A percentile compares a stretch with the other conserved stretches of the same genome.
phyloP scores from a whole-genome alignment of 1,140 invertebrate species.

The Euwallacea similis region DNA sequence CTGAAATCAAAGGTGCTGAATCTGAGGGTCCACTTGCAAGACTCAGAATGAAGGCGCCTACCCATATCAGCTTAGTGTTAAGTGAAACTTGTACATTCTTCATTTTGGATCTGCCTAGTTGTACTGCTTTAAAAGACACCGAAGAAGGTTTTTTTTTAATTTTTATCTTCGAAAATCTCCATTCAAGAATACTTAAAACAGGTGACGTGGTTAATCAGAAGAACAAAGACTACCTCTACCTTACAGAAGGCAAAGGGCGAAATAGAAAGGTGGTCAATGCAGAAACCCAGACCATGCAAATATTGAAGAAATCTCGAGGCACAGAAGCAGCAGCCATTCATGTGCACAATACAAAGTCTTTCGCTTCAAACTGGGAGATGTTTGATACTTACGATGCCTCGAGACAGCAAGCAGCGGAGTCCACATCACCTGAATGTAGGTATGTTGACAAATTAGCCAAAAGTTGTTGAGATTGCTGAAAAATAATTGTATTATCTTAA shows the following conservation, averaged over 20 bases:
- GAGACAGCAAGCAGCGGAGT: not conserved
- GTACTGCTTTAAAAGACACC: constrained; percentile 62
- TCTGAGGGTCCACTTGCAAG: too few species aligned
- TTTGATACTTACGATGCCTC: constrained; percentile 62
- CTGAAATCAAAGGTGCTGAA: not conserved
- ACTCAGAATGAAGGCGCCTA: constrained; percentile 46
- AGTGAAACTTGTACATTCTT: constrained; percentile 67
- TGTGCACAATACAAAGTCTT: constrained; percentile 60
- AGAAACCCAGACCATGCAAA: constrained; percentile 67
- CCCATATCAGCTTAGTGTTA: constrained; percentile 62
- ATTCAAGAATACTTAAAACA: constrained; percentile 1
- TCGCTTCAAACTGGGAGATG: constrained; percentile 75
- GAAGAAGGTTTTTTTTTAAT: constrained; percentile 55
- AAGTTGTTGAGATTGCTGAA: too few species aligned
- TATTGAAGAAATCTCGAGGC: constrained; percentile 62
- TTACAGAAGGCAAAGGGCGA: constrained; percentile 64
- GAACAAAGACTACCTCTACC: constrained; percentile 66
- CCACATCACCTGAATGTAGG: too few species aligned
- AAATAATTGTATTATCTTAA: too few species aligned
- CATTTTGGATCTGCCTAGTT: constrained; percentile 65
- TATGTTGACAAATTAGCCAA: too few species aligned
- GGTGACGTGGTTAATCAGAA: constrained; percentile 57
- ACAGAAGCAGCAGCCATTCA: constrained; percentile 60
- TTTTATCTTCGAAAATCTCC: not conserved
- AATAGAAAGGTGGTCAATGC: constrained; percentile 63